These are phyloP conservation scores for Rhodeus uyekii DNA, from an alignment of 2,797 vertebrate species.

Conservation along the genomic window DNA sequence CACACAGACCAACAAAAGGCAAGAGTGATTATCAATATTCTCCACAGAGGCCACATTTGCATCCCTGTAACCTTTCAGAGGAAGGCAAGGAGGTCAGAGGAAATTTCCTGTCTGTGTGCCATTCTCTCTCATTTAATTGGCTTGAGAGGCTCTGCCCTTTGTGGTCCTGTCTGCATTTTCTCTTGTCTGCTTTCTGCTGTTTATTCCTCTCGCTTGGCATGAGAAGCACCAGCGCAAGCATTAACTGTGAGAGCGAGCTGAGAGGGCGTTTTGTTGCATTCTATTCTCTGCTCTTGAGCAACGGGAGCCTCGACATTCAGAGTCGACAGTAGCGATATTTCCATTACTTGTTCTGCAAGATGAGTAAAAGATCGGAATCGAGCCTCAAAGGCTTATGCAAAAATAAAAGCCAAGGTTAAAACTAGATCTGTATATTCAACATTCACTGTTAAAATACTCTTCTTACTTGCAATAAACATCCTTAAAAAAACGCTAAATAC, in stretches of 20 bases:
- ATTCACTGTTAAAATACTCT: neutral
- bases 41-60: conserved; percentile 45
- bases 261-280: conserved; percentile 66
- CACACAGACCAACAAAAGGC: conserved; percentile 33
- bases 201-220: conserved; percentile 58
- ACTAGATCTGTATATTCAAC: neutral
- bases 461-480: neutral
- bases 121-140: conserved; percentile 66
- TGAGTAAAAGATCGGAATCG: neutral
- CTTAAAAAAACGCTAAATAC: neutral
- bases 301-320: conserved; percentile 66
- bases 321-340: conserved; percentile 60
- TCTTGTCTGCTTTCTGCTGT: conserved; percentile 52
- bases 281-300: conserved; percentile 60
- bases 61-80: conserved; percentile 57
- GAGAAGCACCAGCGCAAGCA: conserved; percentile 68
- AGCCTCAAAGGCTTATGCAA: neutral
- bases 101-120: conserved; percentile 40
- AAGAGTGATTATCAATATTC: conserved; percentile 48
- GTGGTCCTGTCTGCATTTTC: conserved; percentile 60
- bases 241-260: conserved; percentile 68
- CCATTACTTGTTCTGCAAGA: neutral
- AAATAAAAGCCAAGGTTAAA: neutral
- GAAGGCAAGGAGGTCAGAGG: conserved; percentile 54
- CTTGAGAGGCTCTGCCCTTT: conserved; percentile 72